Percentiles rank a stretch among this genome's conserved stretches.
Evolutionary conservation across 2,113 vertebrate species (phyloP).

Genomic region (Halichoeres trimaculatus): DNA sequence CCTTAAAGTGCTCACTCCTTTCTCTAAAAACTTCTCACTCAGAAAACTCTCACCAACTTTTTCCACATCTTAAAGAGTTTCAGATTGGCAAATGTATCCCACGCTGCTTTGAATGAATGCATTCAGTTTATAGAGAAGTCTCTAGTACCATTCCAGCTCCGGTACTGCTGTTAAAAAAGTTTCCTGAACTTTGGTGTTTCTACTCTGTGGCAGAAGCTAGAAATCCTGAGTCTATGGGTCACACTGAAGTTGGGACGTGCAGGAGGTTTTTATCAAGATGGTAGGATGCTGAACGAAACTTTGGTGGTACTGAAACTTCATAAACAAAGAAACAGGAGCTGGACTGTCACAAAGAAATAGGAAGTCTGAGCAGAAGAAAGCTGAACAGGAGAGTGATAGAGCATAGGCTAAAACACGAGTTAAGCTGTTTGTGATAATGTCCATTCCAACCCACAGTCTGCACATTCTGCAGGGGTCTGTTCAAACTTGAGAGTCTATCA

Average conservation of each 20-base stretch:
- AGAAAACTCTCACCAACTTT: slow-evolving; percentile 33
- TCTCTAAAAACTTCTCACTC: slow-evolving; percentile 9
- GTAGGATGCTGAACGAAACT: too few species aligned
- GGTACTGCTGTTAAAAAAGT: slow-evolving; percentile 1
- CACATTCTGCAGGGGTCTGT: too few species aligned
- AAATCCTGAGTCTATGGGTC: slow-evolving; percentile 2
- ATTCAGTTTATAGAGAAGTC: slow-evolving; percentile 14
- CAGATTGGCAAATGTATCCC: slow-evolving; percentile 15
- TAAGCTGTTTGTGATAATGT: too few species aligned
- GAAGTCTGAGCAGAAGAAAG: too few species aligned
- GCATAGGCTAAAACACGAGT: too few species aligned
- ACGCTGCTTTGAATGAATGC: slow-evolving; percentile 10
- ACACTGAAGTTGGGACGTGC: slow-evolving; percentile 1
- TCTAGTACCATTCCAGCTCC: background rate
- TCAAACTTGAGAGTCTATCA: too few species aligned
- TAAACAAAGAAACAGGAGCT: too few species aligned
- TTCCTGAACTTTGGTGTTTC: slow-evolving; percentile 17
- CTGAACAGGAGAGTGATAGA: too few species aligned
- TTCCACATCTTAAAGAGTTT: background rate
- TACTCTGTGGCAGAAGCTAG: slow-evolving; percentile 2
- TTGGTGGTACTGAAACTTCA: too few species aligned
- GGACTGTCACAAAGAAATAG: too few species aligned
- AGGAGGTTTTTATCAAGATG: too few species aligned
- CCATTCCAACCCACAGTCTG: too few species aligned
- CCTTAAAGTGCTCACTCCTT: background rate